Percentiles rank a stretch among this genome's conserved stretches.
Conservation (phyloP, 1,140 invertebrate species). For the Zaprionus camerounensis region DNA sequence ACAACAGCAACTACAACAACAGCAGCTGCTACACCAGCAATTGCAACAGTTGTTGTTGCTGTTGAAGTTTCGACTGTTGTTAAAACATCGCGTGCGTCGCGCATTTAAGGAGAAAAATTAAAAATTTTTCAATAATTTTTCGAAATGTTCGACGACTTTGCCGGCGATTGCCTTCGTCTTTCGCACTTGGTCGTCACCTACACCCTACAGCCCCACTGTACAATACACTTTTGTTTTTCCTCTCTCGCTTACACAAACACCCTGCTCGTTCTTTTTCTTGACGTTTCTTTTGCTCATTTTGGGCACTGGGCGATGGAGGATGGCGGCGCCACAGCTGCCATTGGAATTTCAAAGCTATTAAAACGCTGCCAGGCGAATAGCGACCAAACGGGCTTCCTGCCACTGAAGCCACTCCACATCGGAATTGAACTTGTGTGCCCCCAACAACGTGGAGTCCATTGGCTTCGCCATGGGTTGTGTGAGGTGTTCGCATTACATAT, state of each 20-base stretch:
- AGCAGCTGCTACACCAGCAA: slow-evolving; percentile 22
- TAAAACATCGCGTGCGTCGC: slow-evolving; percentile 55
- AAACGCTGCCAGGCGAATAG: slow-evolving; percentile 78
- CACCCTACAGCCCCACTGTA: no score
- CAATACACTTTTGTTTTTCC: background rate
- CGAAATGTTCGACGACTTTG: slow-evolving; percentile 74
- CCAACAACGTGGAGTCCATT: slow-evolving; percentile 2
- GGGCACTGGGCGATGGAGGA: slow-evolving; percentile 32
- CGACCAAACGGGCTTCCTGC: slow-evolving; percentile 72
- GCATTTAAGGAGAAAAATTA: slow-evolving; percentile 71
- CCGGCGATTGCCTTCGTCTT: slow-evolving; percentile 32
- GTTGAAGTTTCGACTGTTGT: slow-evolving; percentile 22
- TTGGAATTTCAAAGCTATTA: slow-evolving; percentile 84
- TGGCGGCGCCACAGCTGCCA: slow-evolving; percentile 77
- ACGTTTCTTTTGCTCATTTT: slow-evolving; percentile 43
- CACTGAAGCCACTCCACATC: slow-evolving; percentile 29
- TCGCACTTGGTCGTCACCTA: background rate
- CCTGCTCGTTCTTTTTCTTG: slow-evolving; percentile 22
- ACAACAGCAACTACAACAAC: slow-evolving; percentile 37
- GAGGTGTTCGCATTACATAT: background rate
- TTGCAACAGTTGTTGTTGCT: slow-evolving; percentile 16
- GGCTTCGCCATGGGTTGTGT: background rate
- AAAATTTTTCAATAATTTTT: slow-evolving; percentile 81
- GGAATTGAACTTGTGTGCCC: slow-evolving; percentile 38
- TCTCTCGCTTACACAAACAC: background rate